A percentile compares a stretch with the other conserved stretches of the same genome.
Conservation (phyloP, 2,888 invertebrate genomes). For the Chrysopilus asiliformis region DNA sequence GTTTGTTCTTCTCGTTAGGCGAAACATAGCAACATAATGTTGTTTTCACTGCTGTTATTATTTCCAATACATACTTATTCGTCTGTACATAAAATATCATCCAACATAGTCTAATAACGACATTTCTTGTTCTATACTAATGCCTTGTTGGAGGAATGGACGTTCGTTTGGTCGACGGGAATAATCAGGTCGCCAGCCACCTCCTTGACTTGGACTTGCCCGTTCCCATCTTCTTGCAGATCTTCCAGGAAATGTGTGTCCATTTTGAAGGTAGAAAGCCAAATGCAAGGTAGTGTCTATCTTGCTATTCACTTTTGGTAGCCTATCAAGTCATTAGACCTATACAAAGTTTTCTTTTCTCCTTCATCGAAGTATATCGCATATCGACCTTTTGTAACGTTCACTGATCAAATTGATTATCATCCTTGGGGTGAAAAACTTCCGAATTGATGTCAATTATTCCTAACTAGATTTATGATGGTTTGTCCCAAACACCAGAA, state of each 20-base stretch:
- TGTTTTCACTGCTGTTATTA: constrained; percentile 4
- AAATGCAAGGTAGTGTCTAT: no score
- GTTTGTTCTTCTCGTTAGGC: constrained; percentile 21
- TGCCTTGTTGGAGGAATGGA: neutral
- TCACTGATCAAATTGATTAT: neutral
- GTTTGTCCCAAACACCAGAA: neutral
- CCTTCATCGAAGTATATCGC: no score
- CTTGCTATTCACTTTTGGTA: no score
- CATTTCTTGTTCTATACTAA: constrained; percentile 2
- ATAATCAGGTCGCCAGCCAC: no score
- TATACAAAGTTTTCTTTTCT: no score
- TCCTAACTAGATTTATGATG: neutral
- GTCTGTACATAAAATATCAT: no score
- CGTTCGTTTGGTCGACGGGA: neutral
- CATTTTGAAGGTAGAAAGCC: no score
- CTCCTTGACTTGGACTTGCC: neutral
- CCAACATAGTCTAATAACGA: no score
- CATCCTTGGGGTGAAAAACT: neutral
- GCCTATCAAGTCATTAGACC: no score
- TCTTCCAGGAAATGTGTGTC: no score
- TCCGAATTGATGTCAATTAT: neutral
- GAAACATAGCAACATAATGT: constrained; percentile 14
- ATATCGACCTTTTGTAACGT: no score
- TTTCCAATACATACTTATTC: no score
- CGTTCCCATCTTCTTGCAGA: neutral